Evolutionary conservation across 2,888 invertebrate genomes (phyloP).

Genomic region (Drosophila borborema): DNA sequence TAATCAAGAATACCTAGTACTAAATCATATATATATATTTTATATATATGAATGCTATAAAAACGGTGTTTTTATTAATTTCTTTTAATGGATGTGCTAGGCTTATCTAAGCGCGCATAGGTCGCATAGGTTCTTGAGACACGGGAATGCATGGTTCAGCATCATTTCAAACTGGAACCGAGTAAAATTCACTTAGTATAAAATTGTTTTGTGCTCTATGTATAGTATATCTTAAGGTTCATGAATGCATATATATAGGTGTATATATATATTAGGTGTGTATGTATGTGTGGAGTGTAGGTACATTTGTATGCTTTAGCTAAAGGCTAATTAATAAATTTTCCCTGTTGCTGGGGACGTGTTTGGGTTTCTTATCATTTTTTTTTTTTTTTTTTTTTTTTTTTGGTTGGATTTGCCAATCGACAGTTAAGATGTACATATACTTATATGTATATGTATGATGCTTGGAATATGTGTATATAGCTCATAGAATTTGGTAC

Average conservation of each 20-base stretch:
- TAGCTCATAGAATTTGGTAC: conserved; percentile 73
- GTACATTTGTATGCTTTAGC: conserved; percentile 61
- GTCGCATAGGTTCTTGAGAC: conserved; percentile 63
- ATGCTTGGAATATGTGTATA: conserved; percentile 34
- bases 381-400: background rate
- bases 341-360: conserved; percentile 60
- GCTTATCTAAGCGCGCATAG: conserved; percentile 45
- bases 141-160: conserved; percentile 72
- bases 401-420: conserved; percentile 36
- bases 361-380: conserved; percentile 21
- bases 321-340: conserved; percentile 51
- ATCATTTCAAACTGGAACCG: conserved; percentile 34
- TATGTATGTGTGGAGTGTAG: conserved; percentile 59
- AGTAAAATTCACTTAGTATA: conserved; percentile 72
- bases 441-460: conserved; percentile 3
- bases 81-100: conserved; percentile 38
- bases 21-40: conserved; percentile 27
- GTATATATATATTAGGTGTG: conserved; percentile 5
- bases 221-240: conserved; percentile 12
- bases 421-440: conserved; percentile 20
- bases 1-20: conserved; percentile 47
- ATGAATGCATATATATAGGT: conserved; percentile 1
- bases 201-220: conserved; percentile 57
- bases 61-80: conserved; percentile 23
- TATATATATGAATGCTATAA: conserved; percentile 50